phyloP scores from a whole-genome alignment of 2,797 vertebrate species.

The Trachurus trachurus region DNA sequence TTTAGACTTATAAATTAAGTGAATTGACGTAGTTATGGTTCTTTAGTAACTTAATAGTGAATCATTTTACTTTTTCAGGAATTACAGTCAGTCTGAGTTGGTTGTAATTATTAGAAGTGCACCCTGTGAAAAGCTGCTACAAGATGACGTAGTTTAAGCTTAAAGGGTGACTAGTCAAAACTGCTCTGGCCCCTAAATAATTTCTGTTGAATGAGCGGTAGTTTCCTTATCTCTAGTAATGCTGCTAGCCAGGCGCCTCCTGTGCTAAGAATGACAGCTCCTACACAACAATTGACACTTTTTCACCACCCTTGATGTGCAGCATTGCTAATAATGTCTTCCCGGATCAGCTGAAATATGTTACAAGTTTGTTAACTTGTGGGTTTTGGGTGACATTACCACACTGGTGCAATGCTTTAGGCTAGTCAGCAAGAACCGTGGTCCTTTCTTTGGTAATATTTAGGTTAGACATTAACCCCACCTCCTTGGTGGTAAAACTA shows the following conservation, averaged over 20 bases:
- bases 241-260: not conserved
- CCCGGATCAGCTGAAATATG: not conserved
- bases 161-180: not conserved
- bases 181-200: not conserved
- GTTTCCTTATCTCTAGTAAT: not conserved
- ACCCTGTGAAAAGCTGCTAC: not conserved
- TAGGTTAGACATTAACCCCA: conserved; percentile 1
- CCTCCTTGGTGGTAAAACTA: not conserved
- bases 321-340: not conserved
- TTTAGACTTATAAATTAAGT: not conserved
- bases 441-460: not conserved
- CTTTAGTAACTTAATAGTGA: not conserved
- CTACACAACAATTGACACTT: not conserved
- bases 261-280: not conserved
- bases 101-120: not conserved
- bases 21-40: not conserved
- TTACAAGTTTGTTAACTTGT: not conserved
- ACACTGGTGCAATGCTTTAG: too few species aligned
- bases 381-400: not conserved
- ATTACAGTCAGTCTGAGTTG: not conserved
- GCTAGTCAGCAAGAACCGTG: not conserved
- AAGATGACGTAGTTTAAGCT: not conserved
- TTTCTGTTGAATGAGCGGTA: not conserved
- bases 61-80: not conserved
- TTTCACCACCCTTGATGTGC: not conserved